Evolutionary conservation across 2,888 invertebrate genomes (phyloP), one percentile per base, ranked within the genome.

Genomic region (Brenthis daphne): DNA sequence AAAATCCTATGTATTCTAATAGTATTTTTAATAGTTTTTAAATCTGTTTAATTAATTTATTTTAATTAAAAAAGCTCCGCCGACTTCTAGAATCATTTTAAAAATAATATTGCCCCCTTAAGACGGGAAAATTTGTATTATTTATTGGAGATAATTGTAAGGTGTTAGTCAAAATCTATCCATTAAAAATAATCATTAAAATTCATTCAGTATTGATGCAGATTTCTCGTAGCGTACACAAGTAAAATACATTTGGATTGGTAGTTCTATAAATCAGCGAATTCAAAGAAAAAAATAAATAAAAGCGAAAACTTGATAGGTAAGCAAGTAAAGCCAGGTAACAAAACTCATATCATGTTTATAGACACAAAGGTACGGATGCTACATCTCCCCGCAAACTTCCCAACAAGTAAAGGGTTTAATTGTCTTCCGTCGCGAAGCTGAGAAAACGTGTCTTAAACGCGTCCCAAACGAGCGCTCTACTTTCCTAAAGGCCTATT

Each of bases 381-480:
- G 85, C 84, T 82, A 78, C 78, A 71, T 64, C 71, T 82, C 81
- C 81, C 82, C 81, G 76, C 85, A 86, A 90, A 89, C 85, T 89
- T 86, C 82, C 80, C 80, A 84, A 83, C 86, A 82, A 87, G 85
- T 85, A 83, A 85, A 90, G 86, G 85, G 86, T 85, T 88, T 91
- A 92, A 93, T 92, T 92, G 91, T 92, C 89, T 86, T 85, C 85
- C 87, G 87, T 83, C 81, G 80, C 80, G 79, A 79, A 82, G 82
- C 81, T 83, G 84, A 81, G 84, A 86, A 88, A 88, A 85, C 85
- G 85, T 78, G 81, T 78, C 81, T 83, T 76, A 83, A 85, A 82
- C 80, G 80, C 79, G 79, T 77, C 76, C 71, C 77, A 80, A 81
- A 79, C 76, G 77, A 78, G 78, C 76, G 84, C 78, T 80, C 85